Evolutionary conservation across 37 sponge, comb jelly and placozoan genomes (phyloP), one percentile per base, ranked within the genome.

Genomic region (Ephydatia muelleri): DNA sequence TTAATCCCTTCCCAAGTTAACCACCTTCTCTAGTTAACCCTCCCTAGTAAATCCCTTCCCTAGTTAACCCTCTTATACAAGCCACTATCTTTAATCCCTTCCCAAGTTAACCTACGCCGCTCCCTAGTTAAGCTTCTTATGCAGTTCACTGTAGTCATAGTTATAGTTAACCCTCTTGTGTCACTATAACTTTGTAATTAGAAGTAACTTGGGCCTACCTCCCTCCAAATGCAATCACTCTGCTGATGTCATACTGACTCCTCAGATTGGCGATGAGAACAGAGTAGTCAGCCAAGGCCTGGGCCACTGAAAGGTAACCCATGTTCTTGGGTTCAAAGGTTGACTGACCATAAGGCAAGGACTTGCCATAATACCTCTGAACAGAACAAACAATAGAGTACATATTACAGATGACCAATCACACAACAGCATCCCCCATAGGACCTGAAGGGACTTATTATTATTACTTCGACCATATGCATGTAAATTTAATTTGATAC

Each of bases 241-340:
- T 86, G 70, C 65, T 72, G 76, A 90, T 82, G 23, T 65, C 76
- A 36, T 67, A 75, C 33, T 86, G 29, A 1, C 79, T 70, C 68
- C 74, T 89, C 79, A 86, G 73, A 11, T 70, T 22, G 14, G 67
- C 71, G 22, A 94, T 57, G 65, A 92, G 78, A 0, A 89, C 78
- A 32, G 98, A 93, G 72, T 77, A 97, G 91, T 97, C 98, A 27
- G 96, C 98, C 66, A 95, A 80, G 32, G 95, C 96, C 57, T 97
- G 98, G 65, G 85, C 93, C 16, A 84, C 86, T 14, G 93, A 75
- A 26, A 97, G 83, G 77, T 93, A 97, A 13, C 88, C 87, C 9
- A 96, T 88, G 84, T 88, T 85, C 21, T 83, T 78, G 1, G 39
- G 67, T 4, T 35, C 73, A 67, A 96, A 93, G 14, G 96, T 82